A percentile compares a stretch with the other conserved stretches of the same genome.
Conservation (phyloP, 2,113 vertebrate genomes). For the Carollia perspicillata region DNA sequence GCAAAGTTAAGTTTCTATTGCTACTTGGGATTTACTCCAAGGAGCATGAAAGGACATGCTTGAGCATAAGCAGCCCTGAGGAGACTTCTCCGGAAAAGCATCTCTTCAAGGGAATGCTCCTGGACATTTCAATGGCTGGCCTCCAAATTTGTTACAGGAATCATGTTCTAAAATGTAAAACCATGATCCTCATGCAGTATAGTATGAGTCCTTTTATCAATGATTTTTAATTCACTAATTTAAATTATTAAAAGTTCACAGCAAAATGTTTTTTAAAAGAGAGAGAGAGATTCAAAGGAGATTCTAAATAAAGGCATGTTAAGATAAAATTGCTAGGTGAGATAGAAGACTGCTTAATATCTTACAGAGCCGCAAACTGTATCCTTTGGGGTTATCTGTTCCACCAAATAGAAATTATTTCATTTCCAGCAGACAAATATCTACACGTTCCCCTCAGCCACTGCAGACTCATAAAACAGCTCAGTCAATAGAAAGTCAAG, state of each 20-base stretch:
- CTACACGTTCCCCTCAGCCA: not conserved
- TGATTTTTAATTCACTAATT: not conserved
- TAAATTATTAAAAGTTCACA: not conserved
- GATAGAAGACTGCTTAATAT: not conserved
- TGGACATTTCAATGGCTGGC: not conserved
- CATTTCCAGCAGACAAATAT: conserved; percentile 11
- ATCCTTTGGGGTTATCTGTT: not conserved
- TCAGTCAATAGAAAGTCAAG: not conserved
- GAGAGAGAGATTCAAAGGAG: not conserved
- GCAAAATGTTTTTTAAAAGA: not conserved
- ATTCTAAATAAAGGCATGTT: not conserved
- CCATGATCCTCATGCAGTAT: not conserved
- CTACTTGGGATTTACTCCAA: not conserved
- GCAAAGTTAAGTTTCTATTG: not conserved
- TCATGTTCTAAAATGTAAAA: not conserved
- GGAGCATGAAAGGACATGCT: not conserved
- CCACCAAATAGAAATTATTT: not conserved
- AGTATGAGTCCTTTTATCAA: not conserved
- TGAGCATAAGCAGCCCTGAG: not conserved
- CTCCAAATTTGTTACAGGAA: not conserved
- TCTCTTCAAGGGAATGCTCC: not conserved
- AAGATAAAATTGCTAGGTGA: not conserved
- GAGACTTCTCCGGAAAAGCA: not conserved
- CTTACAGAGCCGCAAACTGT: not conserved
- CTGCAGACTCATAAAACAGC: not conserved